Evolutionary conservation across 2,797 vertebrate genomes (phyloP), one percentile per base, ranked within the genome.

Genomic region (Orientallactaga sibirica): DNA sequence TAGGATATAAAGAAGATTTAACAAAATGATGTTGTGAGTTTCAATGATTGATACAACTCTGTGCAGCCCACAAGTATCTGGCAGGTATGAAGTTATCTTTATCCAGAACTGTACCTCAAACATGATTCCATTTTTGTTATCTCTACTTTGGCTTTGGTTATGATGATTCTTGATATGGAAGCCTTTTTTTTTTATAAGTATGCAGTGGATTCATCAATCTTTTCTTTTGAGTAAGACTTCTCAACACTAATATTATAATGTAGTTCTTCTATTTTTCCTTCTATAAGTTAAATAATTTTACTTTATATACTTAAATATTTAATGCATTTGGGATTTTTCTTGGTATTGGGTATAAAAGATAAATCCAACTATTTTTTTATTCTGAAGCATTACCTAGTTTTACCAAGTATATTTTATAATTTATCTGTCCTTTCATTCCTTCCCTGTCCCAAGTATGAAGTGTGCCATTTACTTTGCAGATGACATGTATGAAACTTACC

Each of bases 101-200:
- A 29, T 24, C 14, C 61, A 52, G 7, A 82, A 58, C 15, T 41
- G 48, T 67, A 62, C 55, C 66, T 4, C 4, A 75, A 24, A 27
- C 24, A 25, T 41, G 25, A 79, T 90, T 87, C 37, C 68, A 64
- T 2, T 14, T n/a, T 64, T 74, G 20, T 85, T n/a, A 52, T 76
- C 88, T 75, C 24, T 37, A n/a, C 78, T 93, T 85, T 86, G 2
- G 85, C 41, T 84, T 89, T 68, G 41, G 16, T 71, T n/a, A 48
- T 25, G 12, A 16, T 78, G 48, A 66, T 12, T 62, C 85, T 77
- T 70, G 20, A 29, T 86, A 75, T 15, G 71, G n/a, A 88, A 52
- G 41, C 25, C 22, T 61, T 43, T 88, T 86, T 43, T 88, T 86
- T 16, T 62, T 74, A 61, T 2, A n/a, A 68, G 1, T 37, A 27